Base-by-base conservation (phyloP, 2,113 vertebrate genomes). In the Aplodontia rufa region DNA sequence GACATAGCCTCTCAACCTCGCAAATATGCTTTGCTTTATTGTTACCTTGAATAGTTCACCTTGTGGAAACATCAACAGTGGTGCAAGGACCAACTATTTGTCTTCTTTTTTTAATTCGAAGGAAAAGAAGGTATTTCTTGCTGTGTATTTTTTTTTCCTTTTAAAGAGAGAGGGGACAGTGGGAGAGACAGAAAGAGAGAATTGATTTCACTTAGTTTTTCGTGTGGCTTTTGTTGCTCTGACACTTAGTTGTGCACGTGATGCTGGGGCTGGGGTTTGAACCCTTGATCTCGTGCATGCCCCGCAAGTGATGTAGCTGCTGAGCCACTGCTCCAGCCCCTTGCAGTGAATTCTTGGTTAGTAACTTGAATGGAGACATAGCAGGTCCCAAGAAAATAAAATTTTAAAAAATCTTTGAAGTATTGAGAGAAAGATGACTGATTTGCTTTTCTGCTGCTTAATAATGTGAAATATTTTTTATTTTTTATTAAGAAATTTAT, bases 21-120 rank as follows among this genome's bases (percentile, higher is more conserved):
- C 19, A 28, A 45, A 20, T 12, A 17, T 60, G 79, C 49, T 85
- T 60, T 58, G 55, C 42, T 66, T 64, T 60, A 6, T 17, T 81
- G 51, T 84, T 90, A 75, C 68, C 60, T 81, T 55, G 84, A 92
- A 20, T 9, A 2, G 26, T 64, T 95, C 76, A 69, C 82, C 68
- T 81, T 55, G 55, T 30, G 7, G 74, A 80, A 82, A 66, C 28
- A 82, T 26, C 53, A 14, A 4, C 62, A 58, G 2, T 30, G 47
- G 9, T 19, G 96, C 32, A 58, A 81, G 81, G 88, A 91, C 53
- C 30, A 20, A 24, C 14, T 94, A 35, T 30, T 6, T 24, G 66
- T 82, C n/a, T 94, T 95, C 49, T 88, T 84, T 28, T 68, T 88
- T 91, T 81, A 66, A 74, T 58, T 86, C 28, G 76, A 87, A 71